A percentile compares a stretch with the other conserved stretches of the same genome.
Evolutionary conservation across 2,113 vertebrate species (phyloP).

Genomic region (Cheilinus undulatus): DNA sequence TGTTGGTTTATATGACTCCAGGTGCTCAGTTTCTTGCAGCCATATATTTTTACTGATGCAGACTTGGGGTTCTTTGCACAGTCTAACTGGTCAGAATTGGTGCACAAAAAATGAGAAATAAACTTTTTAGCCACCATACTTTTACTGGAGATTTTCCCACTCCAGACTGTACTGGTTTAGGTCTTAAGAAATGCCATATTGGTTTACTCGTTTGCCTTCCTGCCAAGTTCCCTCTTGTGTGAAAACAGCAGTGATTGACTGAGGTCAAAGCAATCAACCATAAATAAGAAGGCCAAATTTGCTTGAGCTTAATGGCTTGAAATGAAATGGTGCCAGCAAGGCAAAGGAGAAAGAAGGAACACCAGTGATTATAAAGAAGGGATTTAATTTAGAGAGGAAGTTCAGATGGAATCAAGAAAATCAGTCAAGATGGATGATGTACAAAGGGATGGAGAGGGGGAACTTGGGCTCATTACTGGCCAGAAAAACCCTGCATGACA

Average conservation of each 20-base stretch:
- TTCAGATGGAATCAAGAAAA: slow-evolving; percentile 1
- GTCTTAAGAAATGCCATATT: not conserved
- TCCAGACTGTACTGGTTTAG: too few species aligned
- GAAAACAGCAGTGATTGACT: not conserved
- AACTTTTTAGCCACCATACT: too few species aligned
- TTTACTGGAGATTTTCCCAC: too few species aligned
- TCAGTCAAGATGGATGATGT: slow-evolving; percentile 8
- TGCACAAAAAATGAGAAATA: too few species aligned
- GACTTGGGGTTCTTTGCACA: too few species aligned
- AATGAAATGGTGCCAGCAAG: not conserved
- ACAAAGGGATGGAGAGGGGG: not conserved
- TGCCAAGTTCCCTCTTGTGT: not conserved
- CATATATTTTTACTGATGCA: too few species aligned
- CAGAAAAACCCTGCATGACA: slow-evolving; percentile 16
- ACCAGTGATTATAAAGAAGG: not conserved
- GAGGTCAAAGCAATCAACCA: not conserved
- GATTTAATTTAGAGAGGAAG: not conserved
- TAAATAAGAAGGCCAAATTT: not conserved
- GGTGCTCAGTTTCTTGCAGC: too few species aligned
- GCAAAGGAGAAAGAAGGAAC: not conserved
- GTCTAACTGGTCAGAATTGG: too few species aligned
- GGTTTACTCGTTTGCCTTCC: not conserved
- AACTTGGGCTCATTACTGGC: slow-evolving; percentile 4
- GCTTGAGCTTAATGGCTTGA: not conserved
- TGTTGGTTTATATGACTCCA: too few species aligned